phyloP scores from a whole-genome alignment of 2,888 invertebrate species.

The Xylocampa areola region DNA sequence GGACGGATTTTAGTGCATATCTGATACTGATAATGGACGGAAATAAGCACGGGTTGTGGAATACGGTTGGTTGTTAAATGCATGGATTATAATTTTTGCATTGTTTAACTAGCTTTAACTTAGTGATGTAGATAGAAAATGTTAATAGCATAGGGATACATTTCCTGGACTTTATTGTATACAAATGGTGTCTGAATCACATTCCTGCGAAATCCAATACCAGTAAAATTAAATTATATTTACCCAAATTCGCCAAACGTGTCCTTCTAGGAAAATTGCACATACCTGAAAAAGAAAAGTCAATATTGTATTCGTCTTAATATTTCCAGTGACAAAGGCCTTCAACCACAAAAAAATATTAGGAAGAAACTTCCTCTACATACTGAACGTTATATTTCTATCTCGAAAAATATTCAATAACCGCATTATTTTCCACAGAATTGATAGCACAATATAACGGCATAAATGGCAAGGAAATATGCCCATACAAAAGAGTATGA shows the following conservation, averaged over 20 bases:
- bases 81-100: constrained; percentile 38
- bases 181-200: too few relatives aligned
- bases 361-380: too few relatives aligned
- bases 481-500: constrained; percentile 38
- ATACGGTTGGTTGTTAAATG: constrained; percentile 13
- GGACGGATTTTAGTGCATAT: constrained; percentile 45
- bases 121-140: too few relatives aligned
- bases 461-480: constrained; percentile 31
- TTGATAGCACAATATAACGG: constrained; percentile 14
- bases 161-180: too few relatives aligned
- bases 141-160: too few relatives aligned
- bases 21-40: constrained; percentile 37
- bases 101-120: constrained; percentile 33
- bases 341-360: too few relatives aligned
- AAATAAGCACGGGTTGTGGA: constrained; percentile 25
- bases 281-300: constrained; percentile 37
- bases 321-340: not conserved
- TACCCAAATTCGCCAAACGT: not conserved
- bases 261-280: not conserved
- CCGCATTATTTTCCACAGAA: not conserved
- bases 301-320: not conserved
- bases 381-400: too few relatives aligned
- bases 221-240: not conserved
- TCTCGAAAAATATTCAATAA: not conserved
- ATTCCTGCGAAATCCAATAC: too few relatives aligned